Conservation (phyloP, 2,113 vertebrate species). For the Craseonycteris thonglongyai region DNA sequence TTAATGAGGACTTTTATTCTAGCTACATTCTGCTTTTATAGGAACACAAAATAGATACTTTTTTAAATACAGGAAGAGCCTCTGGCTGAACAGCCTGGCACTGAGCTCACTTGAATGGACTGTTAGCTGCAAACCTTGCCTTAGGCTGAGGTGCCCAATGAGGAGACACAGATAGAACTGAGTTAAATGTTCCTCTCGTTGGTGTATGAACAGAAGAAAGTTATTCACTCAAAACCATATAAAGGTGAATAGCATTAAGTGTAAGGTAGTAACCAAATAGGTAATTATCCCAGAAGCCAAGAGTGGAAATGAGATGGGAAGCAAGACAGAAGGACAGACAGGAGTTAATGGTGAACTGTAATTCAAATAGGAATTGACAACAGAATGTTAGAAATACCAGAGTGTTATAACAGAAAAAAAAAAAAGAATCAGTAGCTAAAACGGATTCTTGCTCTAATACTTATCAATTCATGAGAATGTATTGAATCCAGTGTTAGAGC, state of each 20-base stretch:
- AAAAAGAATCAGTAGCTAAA: neutral
- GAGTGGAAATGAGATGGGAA: rapidly evolving
- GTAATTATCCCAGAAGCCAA: neutral
- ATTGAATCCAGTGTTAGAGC: neutral
- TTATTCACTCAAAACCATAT: too few relatives aligned
- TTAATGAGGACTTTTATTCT: neutral
- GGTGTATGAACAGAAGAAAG: neutral
- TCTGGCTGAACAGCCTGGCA: neutral
- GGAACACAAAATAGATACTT: neutral
- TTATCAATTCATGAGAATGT: too few relatives aligned
- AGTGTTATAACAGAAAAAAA: neutral
- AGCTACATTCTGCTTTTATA: neutral
- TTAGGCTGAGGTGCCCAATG: neutral
- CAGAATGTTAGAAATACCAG: rapidly evolving
- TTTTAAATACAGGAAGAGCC: neutral
- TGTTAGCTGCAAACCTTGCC: too few relatives aligned
- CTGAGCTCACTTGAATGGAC: neutral
- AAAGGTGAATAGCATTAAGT: neutral
- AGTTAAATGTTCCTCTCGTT: neutral
- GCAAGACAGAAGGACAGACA: neutral
- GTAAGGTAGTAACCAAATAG: neutral
- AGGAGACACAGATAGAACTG: neutral
- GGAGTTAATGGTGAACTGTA: rapidly evolving
- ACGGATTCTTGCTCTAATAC: rapidly evolving
- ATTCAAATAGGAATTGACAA: neutral